Base-by-base conservation (phyloP, 2,888 invertebrate genomes). In the Phlogophora meticulosa region DNA sequence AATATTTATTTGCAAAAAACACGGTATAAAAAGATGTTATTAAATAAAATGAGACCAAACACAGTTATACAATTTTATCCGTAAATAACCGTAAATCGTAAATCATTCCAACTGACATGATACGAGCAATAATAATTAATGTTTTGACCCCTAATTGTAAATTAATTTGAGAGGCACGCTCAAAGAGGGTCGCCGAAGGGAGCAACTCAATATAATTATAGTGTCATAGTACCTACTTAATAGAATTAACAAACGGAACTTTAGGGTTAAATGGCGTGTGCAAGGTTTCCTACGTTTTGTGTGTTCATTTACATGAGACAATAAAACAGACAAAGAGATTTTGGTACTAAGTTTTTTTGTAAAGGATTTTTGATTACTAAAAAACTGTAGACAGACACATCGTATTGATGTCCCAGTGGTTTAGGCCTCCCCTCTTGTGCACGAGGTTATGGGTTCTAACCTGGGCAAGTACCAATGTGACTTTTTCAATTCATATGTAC, bases 61-160 rank as follows among this genome's bases (percentile, higher is more conserved):
- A 28, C 5, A 2, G 5, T 28, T 5, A 28, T 28, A 28, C 28
- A 28, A 4, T 28, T 28, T n/a, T n/a, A n/a, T n/a, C n/a, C n/a
- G n/a, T n/a, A n/a, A n/a, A n/a, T n/a, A n/a, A n/a, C n/a, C n/a
- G 15, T 55, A 55, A 17, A 20, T 34, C 22, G 10, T 7, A 60
- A 65, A 72, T 77, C 1, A 57, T 52, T 61, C 32, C 24, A 55
- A 42, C 34, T 73, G 74, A 49, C 34, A 60, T 60, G 38, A 70
- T 49, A 43, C 22, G 34, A 70, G 24, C 72, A 57, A 59, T 28
- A 28, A 28, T 28, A 4, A 28, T 59, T 56, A 55, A 77, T 48
- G 56, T 48, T 66, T 72, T 69, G 68, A 63, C 57, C 79, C 76
- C 28, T 73, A 68, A 78, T 68, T 76, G 68, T 68, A 55, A 63